These are phyloP conservation scores for Raphicerus campestris DNA, from an alignment of 2,113 vertebrate genomes.

Conservation along the genomic window DNA sequence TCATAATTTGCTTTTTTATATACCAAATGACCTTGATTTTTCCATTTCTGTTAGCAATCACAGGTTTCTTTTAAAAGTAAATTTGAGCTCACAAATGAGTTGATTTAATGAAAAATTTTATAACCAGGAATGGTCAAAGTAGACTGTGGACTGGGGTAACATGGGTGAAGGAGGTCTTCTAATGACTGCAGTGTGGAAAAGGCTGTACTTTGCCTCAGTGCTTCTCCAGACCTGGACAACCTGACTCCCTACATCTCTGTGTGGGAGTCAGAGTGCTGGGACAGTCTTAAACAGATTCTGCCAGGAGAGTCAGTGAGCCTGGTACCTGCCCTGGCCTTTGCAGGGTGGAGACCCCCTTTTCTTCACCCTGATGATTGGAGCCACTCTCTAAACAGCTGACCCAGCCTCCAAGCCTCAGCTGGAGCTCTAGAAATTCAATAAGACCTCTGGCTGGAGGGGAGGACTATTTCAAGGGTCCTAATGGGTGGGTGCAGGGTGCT, in stretches of 20 bases:
- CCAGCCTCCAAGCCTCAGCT: neutral
- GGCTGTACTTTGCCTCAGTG: neutral
- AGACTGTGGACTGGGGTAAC: neutral
- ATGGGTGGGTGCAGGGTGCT: neutral
- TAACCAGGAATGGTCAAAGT: neutral
- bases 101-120: neutral
- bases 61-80: neutral
- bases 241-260: fast-evolving
- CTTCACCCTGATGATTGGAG: neutral
- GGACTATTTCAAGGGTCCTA: neutral
- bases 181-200: fast-evolving
- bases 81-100: neutral
- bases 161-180: neutral
- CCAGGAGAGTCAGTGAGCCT: fast-evolving
- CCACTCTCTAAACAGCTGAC: neutral
- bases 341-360: neutral
- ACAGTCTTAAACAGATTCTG: fast-evolving
- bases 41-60: neutral
- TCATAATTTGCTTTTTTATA: neutral
- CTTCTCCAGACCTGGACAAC: neutral
- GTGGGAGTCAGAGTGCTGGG: neutral
- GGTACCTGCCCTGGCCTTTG: neutral
- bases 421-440: neutral
- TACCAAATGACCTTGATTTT: neutral
- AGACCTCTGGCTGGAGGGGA: neutral